These are phyloP conservation scores for Nerophis lumbriciformis DNA, from an alignment of 2,113 vertebrate species.

Conservation along the genomic window DNA sequence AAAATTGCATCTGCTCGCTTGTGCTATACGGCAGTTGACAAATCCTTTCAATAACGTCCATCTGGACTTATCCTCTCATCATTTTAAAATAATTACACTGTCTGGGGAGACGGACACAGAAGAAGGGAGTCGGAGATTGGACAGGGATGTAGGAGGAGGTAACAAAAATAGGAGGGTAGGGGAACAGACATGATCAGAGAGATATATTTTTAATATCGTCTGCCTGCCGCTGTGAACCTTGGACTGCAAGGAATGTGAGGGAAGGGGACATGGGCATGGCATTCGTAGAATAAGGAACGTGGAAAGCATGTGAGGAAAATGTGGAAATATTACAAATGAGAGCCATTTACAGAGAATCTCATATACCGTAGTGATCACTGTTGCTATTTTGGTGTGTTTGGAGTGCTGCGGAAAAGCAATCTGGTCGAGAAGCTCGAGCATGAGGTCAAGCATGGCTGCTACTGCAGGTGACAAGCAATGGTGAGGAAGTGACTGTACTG, in stretches of 20 bases:
- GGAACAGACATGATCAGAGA: conserved; percentile 12
- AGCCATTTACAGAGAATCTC: conserved; percentile 19
- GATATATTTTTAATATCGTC: conserved; percentile 39
- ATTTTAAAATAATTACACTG: conserved; percentile 59
- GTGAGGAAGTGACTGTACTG: neutral
- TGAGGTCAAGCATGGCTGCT: conserved; percentile 2
- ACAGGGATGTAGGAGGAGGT: conserved; percentile 15
- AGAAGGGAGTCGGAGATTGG: conserved; percentile 29
- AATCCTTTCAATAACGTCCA: conserved; percentile 64
- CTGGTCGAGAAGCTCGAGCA: conserved; percentile 1
- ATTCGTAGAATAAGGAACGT: neutral
- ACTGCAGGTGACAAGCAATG: neutral
- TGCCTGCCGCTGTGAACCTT: conserved; percentile 18
- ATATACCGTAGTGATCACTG: neutral
- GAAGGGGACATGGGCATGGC: conserved; percentile 18
- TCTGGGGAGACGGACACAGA: conserved; percentile 29
- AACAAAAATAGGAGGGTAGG: conserved; percentile 9
- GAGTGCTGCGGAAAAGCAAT: conserved; percentile 13
- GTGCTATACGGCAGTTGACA: conserved; percentile 57
- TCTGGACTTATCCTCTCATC: conserved; percentile 50
- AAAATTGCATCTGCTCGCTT: conserved; percentile 51
- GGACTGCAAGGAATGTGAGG: conserved; percentile 8
- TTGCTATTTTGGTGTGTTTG: conserved; percentile 5
- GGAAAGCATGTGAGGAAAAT: neutral
- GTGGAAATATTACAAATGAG: conserved; percentile 5